Conservation (phyloP, 2,888 invertebrate species). For the Cetonia aurata region DNA sequence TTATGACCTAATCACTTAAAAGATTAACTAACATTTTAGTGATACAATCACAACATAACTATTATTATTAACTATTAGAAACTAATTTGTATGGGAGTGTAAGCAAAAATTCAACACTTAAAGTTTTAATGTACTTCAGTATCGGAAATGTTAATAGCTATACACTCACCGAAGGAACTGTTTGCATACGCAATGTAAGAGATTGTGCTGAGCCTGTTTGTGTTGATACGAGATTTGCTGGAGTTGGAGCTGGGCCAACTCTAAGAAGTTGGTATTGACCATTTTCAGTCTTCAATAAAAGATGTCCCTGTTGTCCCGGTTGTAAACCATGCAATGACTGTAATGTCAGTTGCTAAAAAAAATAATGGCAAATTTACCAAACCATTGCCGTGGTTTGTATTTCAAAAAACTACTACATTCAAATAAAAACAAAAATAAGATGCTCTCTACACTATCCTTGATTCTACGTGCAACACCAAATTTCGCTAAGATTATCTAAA, state of each 20-base stretch:
- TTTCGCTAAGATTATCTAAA: conserved; percentile 14
- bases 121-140: background rate
- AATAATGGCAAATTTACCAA: conserved; percentile 46
- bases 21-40: too few species aligned
- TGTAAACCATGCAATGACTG: conserved; percentile 89
- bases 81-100: too few species aligned
- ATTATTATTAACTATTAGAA: too few species aligned
- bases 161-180: conserved; percentile 86
- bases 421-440: conserved; percentile 38
- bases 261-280: conserved; percentile 94
- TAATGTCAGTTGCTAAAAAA: conserved; percentile 82
- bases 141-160: background rate
- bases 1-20: too few species aligned
- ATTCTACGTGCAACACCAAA: conserved; percentile 13
- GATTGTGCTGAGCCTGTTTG: conserved; percentile 73
- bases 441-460: background rate
- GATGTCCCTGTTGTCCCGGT: conserved; percentile 88
- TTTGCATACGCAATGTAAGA: conserved; percentile 85
- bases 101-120: too few species aligned
- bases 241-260: conserved; percentile 83
- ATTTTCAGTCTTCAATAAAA: conserved; percentile 96
- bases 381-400: conserved; percentile 12
- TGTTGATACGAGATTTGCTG: conserved; percentile 67
- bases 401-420: conserved; percentile 40
- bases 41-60: too few species aligned